A percentile compares a stretch with the other conserved stretches of the same genome.
Evolutionary conservation across 2,888 invertebrate genomes (phyloP).

Genomic region (Callimorpha dominula): DNA sequence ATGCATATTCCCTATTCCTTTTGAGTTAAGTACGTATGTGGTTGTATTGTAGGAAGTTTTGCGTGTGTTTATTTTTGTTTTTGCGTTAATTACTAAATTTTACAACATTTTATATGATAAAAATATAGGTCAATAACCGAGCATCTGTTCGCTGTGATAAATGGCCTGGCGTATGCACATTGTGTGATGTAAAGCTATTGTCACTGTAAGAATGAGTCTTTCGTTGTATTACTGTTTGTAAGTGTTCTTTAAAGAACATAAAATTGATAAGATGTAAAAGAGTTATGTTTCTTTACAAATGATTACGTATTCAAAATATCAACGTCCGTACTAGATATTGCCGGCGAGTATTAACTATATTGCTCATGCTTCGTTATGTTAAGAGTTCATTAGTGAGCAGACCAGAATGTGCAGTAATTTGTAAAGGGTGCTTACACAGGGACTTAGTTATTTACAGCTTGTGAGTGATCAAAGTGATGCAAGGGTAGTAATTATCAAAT

Average conservation of each 20-base stretch:
- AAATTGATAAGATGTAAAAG: no score
- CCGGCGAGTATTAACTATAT: background rate
- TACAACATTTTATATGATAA: background rate
- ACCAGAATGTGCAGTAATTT: background rate
- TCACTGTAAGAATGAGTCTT: no score
- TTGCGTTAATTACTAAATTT: background rate
- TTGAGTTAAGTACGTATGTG: background rate
- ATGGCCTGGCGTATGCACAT: no score
- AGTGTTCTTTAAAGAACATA: no score
- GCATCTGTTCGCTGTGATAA: background rate
- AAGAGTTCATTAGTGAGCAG: background rate
- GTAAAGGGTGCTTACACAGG: background rate
- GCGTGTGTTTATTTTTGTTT: background rate
- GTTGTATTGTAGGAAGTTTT: background rate
- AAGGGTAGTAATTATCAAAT: background rate
- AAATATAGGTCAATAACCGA: background rate
- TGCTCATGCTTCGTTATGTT: slow-evolving; percentile 17
- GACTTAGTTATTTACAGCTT: background rate
- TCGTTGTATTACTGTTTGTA: no score
- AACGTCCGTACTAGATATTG: background rate
- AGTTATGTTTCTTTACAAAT: no score
- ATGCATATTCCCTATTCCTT: no score
- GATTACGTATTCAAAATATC: no score
- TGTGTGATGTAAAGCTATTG: no score
- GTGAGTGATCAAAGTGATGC: background rate